These are phyloP conservation scores for Dasypolia templi DNA, from an alignment of 2,888 invertebrate genomes.

Conservation along the genomic window DNA sequence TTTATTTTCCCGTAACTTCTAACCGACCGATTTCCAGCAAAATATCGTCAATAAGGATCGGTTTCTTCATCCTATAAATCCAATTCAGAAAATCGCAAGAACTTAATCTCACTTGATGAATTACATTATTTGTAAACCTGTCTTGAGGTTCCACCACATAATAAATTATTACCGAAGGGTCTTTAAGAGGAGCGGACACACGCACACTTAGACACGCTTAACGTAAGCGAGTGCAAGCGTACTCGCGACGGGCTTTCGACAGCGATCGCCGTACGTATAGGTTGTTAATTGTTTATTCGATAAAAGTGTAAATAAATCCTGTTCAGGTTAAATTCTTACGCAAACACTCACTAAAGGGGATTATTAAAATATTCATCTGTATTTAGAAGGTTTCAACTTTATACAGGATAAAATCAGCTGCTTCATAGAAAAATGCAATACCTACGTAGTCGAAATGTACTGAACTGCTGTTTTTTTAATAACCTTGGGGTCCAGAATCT, in stretches of 20 bases:
- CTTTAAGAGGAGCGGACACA: neutral
- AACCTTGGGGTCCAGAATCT: no score
- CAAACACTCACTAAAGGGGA: neutral
- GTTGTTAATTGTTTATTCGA: neutral
- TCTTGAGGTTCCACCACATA: neutral
- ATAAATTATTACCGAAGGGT: slow-evolving; percentile 2
- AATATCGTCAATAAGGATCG: neutral
- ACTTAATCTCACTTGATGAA: slow-evolving; percentile 56
- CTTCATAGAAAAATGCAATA: no score
- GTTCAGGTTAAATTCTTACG: neutral
- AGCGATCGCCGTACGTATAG: neutral
- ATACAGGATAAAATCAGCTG: no score
- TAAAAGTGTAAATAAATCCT: neutral
- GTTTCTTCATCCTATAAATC: slow-evolving; percentile 40
- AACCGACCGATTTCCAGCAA: neutral
- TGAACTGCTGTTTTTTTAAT: no score
- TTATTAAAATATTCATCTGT: neutral
- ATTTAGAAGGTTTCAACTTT: neutral
- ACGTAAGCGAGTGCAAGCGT: neutral
- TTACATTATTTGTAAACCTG: slow-evolving; percentile 50
- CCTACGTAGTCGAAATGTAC: no score
- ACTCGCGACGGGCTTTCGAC: neutral
- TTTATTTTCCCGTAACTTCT: neutral
- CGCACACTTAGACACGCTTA: neutral
- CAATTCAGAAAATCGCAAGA: slow-evolving; percentile 15